Base-by-base conservation (phyloP, 2,797 vertebrate genomes). In the Xyrichtys novacula region DNA sequence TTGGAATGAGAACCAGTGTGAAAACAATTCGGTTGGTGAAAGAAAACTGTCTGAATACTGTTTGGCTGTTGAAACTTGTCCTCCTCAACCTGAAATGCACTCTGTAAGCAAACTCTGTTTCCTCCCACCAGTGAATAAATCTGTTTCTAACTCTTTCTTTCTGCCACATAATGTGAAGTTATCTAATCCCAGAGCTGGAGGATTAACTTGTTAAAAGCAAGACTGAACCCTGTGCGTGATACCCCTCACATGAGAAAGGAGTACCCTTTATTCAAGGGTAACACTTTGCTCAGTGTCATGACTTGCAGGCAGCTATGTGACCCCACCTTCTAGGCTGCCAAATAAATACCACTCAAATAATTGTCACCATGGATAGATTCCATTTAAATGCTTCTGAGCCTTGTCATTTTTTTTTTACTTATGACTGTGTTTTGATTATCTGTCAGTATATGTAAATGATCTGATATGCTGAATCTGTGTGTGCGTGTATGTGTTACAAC, bases 251-350 rank as follows among this genome's bases (percentile, higher is more conserved):
- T 47, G 28, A 26, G 36, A 44, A 40, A 15, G 44, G 39, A 5
- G 1, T 40, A 9, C 22, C 39, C 15, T 6, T 7, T 29, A 2
- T 1, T 1, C 0, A 0, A 11, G 3, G 9, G 42, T 0, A 49
- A 17, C 5, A 3, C 0, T 61, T 1, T 42, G n/a, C 53, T 53
- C 46, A 15, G 42, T 0, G 8, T 9, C 0, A 0, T 16, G 20
- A 48, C 71, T 60, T 25, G 7, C 2, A 78, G 56, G 61, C 34
- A 50, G 25, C 28, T 3, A 19, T 1, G 6, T 19, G 10, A 25
- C 6, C 29, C 29, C 10, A 6, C 4, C 20, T 14, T 10, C 5
- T 5, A 9, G 2, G 22, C n/a, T 46, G 2, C 2, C 25, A 48
- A 28, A 32, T 8, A 14, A 0, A 31, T 1, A 15, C 2, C 15